Evolutionary conservation across 2,797 vertebrate genomes (phyloP), one percentile per base, ranked within the genome.

Genomic region (Sylvilagus floridanus): DNA sequence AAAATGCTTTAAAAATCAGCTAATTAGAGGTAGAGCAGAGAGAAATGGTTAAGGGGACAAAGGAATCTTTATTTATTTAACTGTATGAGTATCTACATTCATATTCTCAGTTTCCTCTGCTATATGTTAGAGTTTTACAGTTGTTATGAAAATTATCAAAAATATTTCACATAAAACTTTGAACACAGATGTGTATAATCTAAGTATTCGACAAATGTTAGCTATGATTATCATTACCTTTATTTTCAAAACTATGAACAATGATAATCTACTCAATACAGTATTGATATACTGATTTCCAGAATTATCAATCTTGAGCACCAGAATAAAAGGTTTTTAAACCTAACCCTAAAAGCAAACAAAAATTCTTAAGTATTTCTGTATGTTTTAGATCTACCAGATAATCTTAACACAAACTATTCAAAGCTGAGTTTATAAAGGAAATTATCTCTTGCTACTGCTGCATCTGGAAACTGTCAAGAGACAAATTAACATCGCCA

Each of bases 361-460:
- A 84, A 78, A 95, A 84, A 72, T 4, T 12, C 8, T 81, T 66
- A 60, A 94, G 88, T 7, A 89, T n/a, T 84, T 84, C 22, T 60
- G 54, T n/a, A 1, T 87, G 87, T 79, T 93, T 95, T 37, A 82
- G 21, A 87, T 68, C n/a, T 72, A 90, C 19, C 54, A 95, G 10
- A 95, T 86, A 63, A 86, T 57, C 66, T 87, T 88, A 87, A 93
- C 13, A 87, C 54, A 14, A 95, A 90, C 77, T 92, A 90, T 22
- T 92, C 22, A 94, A 96, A 82, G 47, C 17, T 37, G 4, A 97
- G 30, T 84, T 82, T 78, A 89, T 84, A 96, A 95, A 95, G 79
- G 72, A 96, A 95, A 92, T 87, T 72, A 92, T 60, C 81, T 92
- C 54, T 52, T 86, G 68, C 62, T 91, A 84, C 13, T 88, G 77